Evolutionary conservation across 2,797 vertebrate genomes (phyloP).

Genomic region (Lagorchestes hirsutus): DNA sequence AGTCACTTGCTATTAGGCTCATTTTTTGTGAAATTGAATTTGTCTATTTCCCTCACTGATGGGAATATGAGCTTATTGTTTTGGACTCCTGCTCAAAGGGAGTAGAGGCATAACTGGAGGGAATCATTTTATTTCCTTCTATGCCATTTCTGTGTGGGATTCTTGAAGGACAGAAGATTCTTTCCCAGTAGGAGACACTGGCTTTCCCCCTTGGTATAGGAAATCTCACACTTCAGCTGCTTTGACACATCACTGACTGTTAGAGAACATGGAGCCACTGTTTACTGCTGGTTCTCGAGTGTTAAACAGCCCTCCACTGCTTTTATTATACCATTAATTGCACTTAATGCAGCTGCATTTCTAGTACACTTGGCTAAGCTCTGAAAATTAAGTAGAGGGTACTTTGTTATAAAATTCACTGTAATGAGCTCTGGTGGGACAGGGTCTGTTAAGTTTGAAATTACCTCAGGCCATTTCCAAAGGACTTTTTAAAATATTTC

Average conservation of each 20-base stretch:
- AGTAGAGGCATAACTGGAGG: constrained; percentile 83
- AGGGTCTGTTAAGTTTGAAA: constrained; percentile 94
- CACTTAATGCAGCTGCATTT: constrained; percentile 92
- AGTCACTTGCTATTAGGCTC: constrained; percentile 79
- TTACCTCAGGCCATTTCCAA: constrained; percentile 92
- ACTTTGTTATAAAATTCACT: constrained; percentile 94
- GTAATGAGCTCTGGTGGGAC: constrained; percentile 96
- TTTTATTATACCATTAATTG: constrained; percentile 95
- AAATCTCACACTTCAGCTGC: constrained; percentile 75
- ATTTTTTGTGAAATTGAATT: constrained; percentile 79
- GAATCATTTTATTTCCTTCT: constrained; percentile 80
- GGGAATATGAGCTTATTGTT: constrained; percentile 81
- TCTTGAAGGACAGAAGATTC: constrained; percentile 79
- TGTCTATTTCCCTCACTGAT: constrained; percentile 68
- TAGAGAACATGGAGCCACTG: constrained; percentile 83
- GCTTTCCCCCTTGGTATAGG: constrained; percentile 56
- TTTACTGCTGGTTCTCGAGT: constrained; percentile 89
- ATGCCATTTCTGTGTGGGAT: constrained; percentile 63
- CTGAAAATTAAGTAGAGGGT: constrained; percentile 92
- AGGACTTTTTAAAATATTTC: constrained; percentile 88
- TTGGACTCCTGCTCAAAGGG: constrained; percentile 76
- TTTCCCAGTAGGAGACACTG: constrained; percentile 46
- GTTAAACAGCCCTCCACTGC: constrained; percentile 89
- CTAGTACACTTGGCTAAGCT: constrained; percentile 89
- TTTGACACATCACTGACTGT: constrained; percentile 82